Evolutionary conservation across 2,797 vertebrate genomes (phyloP), one percentile per base, ranked within the genome.

Genomic region (Hyperoplus lanceolatus): DNA sequence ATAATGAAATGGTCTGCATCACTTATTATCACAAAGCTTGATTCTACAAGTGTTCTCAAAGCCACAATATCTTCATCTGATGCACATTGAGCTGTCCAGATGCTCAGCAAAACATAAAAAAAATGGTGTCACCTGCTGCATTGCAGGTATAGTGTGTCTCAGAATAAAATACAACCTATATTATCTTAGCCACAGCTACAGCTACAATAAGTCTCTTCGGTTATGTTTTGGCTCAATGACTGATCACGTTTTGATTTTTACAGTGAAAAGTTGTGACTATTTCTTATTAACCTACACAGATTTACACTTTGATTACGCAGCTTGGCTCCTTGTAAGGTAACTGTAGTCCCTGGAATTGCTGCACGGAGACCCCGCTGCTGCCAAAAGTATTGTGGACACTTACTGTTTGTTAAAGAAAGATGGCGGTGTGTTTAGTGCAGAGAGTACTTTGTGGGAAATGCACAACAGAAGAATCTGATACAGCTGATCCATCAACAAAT

Each of bases 391-490:
- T 70, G 42, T 60, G 42, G 76, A 74, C 58, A 41, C 79, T 73
- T 49, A 67, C 18, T 58, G 21, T 38, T 58, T 18, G 45, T 77
- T 57, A 79, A 72, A 85, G 61, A 72, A 72, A 85, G 61, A 72
- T 46, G 70, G 6, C 50, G 0, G 13, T 74, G 55, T 53, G 71
- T 73, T 72, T 60, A 59, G 50, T 55, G 57, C 94, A 95, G 42
- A 94, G 96, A 94, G 96, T 80, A 95, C 92, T 68, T 96, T 96
- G 81, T 96, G 87, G 0, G 95, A 96, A 67, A 96, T 96, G 8
- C 96, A 96, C 5, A 95, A 94, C 51, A 88, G 92, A 29, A 96
- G 96, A 93, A 97, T 96, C 86, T 95, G 96, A 53, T 94, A 94
- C 75, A 96, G 94, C 95, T 94, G 95, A 88, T 96, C 84, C 39